Base-by-base conservation (phyloP, 2,888 invertebrate species). In the Mechanitis messenoides region DNA sequence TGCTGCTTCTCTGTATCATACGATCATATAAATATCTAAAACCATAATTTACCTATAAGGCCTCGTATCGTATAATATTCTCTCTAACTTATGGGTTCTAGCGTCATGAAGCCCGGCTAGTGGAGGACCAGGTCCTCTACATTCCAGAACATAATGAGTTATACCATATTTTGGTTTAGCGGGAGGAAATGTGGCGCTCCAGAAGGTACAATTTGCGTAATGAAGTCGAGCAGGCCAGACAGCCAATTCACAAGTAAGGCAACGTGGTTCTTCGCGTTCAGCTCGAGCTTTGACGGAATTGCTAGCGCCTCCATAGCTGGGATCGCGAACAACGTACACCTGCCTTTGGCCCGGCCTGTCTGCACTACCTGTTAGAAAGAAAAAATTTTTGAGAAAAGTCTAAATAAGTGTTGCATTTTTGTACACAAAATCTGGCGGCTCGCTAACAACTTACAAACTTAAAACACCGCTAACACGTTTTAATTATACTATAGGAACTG, bases 51-150 rank as follows among this genome's bases (percentile, higher is more conserved):
- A 90, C 90, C 88, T 90, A 85, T 93, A 92, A 79, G 93, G 93
- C 85, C 92, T 91, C 81, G 93, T 93, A 84, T 94, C 97, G 87
- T 94, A 96, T 71, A 96, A 90, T 74, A 95, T 92, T 83, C 94
- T 92, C 69, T 94, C 91, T 84, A 96, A 91, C 79, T 94, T 94
- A 85, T 96, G 95, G 56, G 93, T 93, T 73, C 91, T 91, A 74
- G 93, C 93, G 70, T 93, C 92, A 82, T 96, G 96, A 70, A 95
- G 92, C 33, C 93, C 95, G 55, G 95, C 95, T 72, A 96, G 91
- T 65, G 98, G 97, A 68, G 97, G 92, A 65, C 96, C 96, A 53
- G 97, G 97, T n/a, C 98, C 98, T 74, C 95, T 94, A 84, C 98
- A 98, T 78, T 95, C 94, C 72, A 97, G 92, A 71, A 96, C 96